Base-by-base conservation (phyloP, 2,888 invertebrate genomes). In the Pseudococcus jackbeardsleyi region DNA sequence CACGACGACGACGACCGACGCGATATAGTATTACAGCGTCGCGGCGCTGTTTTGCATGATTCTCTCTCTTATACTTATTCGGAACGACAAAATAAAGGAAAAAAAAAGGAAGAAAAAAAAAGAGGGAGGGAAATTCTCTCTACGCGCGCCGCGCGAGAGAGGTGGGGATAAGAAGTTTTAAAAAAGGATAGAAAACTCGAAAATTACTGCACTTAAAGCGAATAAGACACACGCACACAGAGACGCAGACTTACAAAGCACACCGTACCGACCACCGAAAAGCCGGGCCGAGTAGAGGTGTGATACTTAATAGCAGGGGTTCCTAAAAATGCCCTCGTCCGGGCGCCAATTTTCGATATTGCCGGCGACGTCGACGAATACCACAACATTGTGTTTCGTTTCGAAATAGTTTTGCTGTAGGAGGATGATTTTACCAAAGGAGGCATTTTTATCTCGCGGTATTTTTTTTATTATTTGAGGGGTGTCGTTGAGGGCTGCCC, bases 1-100 rank as follows among this genome's bases (percentile, higher is more conserved):
- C 22, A 22, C 9, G 64, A 64, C 12, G 64, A 64, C 64, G 64
- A 64, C 48, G 77, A 87, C 77, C 88, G 88, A 88, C 88, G 88
- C 86, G 86, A 77, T 88, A 77, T 88, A 50, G 79, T 88, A 88
- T 88, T 88, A 88, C 54, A 88, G 88, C 88, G 88, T 88, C 88
- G 88, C 88, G 88, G 88, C 88, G 88, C 88, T 88, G 88, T 88
- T 88, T 88, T 88, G 88, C 88, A 88, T 88, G 88, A 88, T 88
- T 88, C 82, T 88, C 88, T 48, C 19, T 42, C 72, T 64, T 64
- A 59, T 59, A 64, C 64, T 64, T 64, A 64, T 64, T 64, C 64
- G 22, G 54, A n/a, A 64, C 64, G 64, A 64, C 64, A 54, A 54
- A 50, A 54, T 48, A 84, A 84, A 84, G 19, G 22, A 54, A 84